Percentiles rank a stretch among this genome's conserved stretches.
Evolutionary conservation across 2,113 vertebrate species (phyloP).

Genomic region (Petrocephalus zakoni): DNA sequence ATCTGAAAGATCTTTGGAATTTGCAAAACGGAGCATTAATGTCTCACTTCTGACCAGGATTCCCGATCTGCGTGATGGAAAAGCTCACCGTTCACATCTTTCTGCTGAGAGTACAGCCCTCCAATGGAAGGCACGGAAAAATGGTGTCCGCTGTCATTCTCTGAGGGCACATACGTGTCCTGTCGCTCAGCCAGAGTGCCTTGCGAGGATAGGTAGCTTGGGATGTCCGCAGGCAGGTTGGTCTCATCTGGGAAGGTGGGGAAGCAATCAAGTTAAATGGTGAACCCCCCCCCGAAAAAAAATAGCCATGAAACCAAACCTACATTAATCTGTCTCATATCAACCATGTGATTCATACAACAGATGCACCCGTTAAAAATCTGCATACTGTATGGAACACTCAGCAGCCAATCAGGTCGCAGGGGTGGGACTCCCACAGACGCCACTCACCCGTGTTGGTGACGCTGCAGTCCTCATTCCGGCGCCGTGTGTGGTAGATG

Average conservation of each 20-base stretch:
- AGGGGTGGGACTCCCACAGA: background rate
- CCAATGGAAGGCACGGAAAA: slow-evolving; percentile 73
- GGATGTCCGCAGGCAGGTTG: slow-evolving; percentile 88
- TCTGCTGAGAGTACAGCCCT: slow-evolving; percentile 79
- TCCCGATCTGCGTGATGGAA: background rate
- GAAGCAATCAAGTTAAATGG: background rate
- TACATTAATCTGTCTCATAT: background rate
- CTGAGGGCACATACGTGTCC: slow-evolving; percentile 81
- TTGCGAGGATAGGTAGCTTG: slow-evolving; percentile 92
- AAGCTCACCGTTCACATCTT: slow-evolving; percentile 72
- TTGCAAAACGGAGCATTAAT: background rate
- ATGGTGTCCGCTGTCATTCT: slow-evolving; percentile 85
- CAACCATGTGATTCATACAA: background rate
- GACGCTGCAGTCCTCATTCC: slow-evolving; percentile 88
- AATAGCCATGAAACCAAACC: background rate
- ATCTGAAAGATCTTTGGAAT: background rate
- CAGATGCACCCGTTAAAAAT: background rate
- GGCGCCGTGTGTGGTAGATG: slow-evolving; percentile 92
- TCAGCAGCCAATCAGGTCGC: background rate
- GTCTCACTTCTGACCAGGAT: background rate
- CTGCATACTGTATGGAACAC: background rate
- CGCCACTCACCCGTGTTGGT: slow-evolving; percentile 84
- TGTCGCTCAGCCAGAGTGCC: slow-evolving; percentile 88
- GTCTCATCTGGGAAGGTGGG: slow-evolving; percentile 77
- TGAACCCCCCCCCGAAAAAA: background rate